Base-by-base conservation (phyloP, 1,140 invertebrate genomes). In the Vollenhovia emeryi region DNA sequence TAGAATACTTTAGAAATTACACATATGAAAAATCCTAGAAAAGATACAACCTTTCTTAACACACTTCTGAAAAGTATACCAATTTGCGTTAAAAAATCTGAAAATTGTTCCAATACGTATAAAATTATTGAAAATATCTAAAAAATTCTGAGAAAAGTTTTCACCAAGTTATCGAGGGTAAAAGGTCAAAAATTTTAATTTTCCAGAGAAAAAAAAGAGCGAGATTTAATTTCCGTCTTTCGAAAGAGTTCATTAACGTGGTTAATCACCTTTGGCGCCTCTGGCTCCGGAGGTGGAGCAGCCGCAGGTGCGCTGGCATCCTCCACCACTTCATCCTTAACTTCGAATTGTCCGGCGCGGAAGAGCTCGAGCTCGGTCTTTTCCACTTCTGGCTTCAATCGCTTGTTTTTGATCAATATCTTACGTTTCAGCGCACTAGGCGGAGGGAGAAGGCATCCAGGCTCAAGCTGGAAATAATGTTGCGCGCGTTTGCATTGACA, bases 391-490 rank as follows among this genome's bases (percentile, higher is more conserved):
- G 98, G 97, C 94, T 99, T 99, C 64, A 99, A 95, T 62, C 99
- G 96, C 95, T 99, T 99, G 95, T 99, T 99, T 95, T 99, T 99
- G 73, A 99, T 99, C 55, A 99, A 95, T 93, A 99, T 99, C 96
- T 99, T 99, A 24, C 97, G 95, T 93, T 99, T 98, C 6, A 99
- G 95, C 11, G 96, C 95, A 91, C 96, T 98, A 0, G 99, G 99
- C 7, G 98, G 98, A n/a, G 99, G 99, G 27, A 99, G 95, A 0
- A 97, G 96, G 13, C 96, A 95, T 21, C 98, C 98, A 0, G 98
- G 97, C 87, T 99, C 98, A 73, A 99, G 95, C 98, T 97, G 90
- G 57, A 93, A 21, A 68, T 66, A 43, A 68, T 27, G 33, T 57
- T 8, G n/a, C 13, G 6, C 80, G 27, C 50, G 13, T 45, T 64